phyloP scores from a whole-genome alignment of 2,797 vertebrate genomes.

The Alca torda region DNA sequence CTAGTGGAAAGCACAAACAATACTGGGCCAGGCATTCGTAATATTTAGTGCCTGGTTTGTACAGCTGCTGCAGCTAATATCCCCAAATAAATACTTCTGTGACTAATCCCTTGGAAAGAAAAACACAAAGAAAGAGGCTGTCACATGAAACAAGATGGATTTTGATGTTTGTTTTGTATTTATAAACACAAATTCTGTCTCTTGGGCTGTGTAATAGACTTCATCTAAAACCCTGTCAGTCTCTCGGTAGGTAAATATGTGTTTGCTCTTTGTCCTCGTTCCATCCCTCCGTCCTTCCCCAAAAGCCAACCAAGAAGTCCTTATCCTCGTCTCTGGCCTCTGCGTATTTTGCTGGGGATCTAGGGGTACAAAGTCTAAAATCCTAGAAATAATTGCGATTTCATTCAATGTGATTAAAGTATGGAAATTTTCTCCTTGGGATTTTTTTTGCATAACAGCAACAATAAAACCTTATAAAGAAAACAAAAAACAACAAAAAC shows the following conservation, averaged over 20 bases:
- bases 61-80: neutral
- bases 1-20: neutral
- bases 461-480: neutral
- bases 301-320: neutral
- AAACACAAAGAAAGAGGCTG: slow-evolving; percentile 20
- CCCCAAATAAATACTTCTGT: neutral
- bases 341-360: neutral
- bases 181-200: slow-evolving; percentile 8
- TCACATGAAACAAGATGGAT: slow-evolving; percentile 7
- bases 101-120: slow-evolving; percentile 46
- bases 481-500: neutral
- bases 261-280: neutral
- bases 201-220: neutral
- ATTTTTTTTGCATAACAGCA: slow-evolving; percentile 12
- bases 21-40: neutral
- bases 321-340: neutral
- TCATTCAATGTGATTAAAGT: slow-evolving; percentile 9
- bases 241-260: neutral
- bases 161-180: slow-evolving; percentile 39
- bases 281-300: neutral
- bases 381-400: neutral
- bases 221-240: neutral
- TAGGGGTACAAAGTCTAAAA: neutral
- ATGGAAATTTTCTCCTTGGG: slow-evolving; percentile 4
- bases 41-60: neutral